phyloP scores from a whole-genome alignment of 2,888 invertebrate genomes.

The Hofmannophila pseudospretella region DNA sequence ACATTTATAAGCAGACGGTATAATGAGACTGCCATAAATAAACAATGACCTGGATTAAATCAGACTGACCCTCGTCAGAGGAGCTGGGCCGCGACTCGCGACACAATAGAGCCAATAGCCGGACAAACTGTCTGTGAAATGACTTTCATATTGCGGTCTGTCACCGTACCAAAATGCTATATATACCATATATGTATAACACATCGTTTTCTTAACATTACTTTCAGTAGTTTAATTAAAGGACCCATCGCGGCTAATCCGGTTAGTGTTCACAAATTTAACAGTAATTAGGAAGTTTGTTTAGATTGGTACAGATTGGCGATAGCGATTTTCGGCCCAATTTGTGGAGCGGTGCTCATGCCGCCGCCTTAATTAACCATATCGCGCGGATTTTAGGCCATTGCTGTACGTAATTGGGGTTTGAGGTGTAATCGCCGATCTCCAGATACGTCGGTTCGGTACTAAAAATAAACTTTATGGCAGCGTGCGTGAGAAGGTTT shows the following conservation, averaged over 20 bases:
- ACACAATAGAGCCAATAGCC: slow-evolving; percentile 26
- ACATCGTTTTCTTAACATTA: neutral
- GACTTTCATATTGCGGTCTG: slow-evolving; percentile 21
- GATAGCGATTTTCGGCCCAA: slow-evolving; percentile 33
- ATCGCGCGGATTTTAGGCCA: slow-evolving; percentile 46
- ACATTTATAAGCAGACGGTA: neutral
- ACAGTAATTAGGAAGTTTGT: slow-evolving; percentile 31
- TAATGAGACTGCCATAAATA: slow-evolving; percentile 3
- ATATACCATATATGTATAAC: neutral
- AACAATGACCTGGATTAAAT: slow-evolving; percentile 3
- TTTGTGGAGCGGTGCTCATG: slow-evolving; percentile 34
- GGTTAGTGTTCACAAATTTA: slow-evolving; percentile 20
- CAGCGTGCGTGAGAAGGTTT: slow-evolving; percentile 63
- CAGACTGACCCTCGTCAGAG: slow-evolving; percentile 8
- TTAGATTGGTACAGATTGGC: slow-evolving; percentile 38
- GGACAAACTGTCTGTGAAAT: slow-evolving; percentile 26
- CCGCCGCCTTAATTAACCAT: slow-evolving; percentile 42
- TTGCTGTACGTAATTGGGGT: slow-evolving; percentile 55
- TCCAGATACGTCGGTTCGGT: slow-evolving; percentile 49
- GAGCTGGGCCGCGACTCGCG: slow-evolving; percentile 17
- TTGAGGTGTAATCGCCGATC: slow-evolving; percentile 56
- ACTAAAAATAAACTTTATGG: slow-evolving; percentile 69
- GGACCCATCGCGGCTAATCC: slow-evolving; percentile 6
- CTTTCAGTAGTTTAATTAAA: slow-evolving; percentile 5
- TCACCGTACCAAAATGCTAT: slow-evolving; percentile 5